Evolutionary conservation across 1,140 invertebrate genomes (phyloP).

Genomic region (Cotesia glomerata): DNA sequence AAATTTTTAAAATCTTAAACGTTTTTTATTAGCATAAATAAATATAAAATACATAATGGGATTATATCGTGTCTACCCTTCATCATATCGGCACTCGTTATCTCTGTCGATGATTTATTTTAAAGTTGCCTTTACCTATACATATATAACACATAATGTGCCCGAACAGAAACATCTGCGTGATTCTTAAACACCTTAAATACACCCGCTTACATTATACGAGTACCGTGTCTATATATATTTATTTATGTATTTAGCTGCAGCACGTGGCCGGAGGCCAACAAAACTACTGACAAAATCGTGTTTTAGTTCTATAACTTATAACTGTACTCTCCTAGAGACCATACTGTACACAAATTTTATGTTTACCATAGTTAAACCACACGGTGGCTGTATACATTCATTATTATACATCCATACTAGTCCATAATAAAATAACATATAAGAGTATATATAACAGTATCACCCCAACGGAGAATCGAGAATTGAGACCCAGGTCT

Average conservation of each 20-base stretch:
- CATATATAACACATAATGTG: not conserved
- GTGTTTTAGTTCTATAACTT: not conserved
- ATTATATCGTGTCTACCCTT: not conserved
- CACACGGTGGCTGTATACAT: not conserved
- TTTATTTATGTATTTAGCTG: constrained; percentile 32
- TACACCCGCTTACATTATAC: not conserved
- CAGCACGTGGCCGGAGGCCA: constrained; percentile 26
- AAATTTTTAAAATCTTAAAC: too few relatives aligned
- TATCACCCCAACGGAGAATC: not conserved
- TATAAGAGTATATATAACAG: not conserved
- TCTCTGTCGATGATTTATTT: not conserved
- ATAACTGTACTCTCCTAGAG: not conserved
- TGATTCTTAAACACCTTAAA: not conserved
- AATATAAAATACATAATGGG: not conserved
- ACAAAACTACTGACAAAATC: not conserved
- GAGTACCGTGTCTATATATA: constrained; percentile 18
- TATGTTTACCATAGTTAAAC: constrained; percentile 14
- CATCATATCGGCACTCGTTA: not conserved
- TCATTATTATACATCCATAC: not conserved
- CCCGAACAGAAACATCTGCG: not conserved
- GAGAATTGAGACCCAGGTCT: not conserved
- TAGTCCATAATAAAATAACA: constrained; percentile 10
- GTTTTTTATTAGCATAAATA: too few relatives aligned
- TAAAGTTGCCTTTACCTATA: not conserved
- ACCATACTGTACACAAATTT: constrained; percentile 4